Percentiles rank a stretch among this genome's conserved stretches.
Conservation (phyloP, 2,797 vertebrate species). For the Cossypha polioptera region DNA sequence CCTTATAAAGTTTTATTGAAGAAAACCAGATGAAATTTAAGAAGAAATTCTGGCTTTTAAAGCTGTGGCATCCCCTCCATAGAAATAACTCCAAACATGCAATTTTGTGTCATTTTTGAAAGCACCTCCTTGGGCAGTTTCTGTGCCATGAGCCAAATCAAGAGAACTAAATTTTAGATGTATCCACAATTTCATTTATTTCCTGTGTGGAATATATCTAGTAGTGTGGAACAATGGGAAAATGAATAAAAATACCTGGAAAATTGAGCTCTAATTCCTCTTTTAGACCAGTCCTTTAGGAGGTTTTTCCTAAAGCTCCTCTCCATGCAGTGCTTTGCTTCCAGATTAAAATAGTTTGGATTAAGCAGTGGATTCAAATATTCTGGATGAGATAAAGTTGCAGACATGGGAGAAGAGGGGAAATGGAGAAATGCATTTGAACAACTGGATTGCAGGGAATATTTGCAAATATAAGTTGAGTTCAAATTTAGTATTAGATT, state of each 20-base stretch:
- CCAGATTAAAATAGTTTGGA: not conserved
- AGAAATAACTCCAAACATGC: accelerated
- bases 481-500: not conserved
- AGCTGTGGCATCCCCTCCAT: accelerated
- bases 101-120: not conserved
- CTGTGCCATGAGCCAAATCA: not conserved
- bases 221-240: not conserved
- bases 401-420: not conserved
- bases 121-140: not conserved
- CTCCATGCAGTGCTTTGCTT: not conserved
- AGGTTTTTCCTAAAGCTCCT: not conserved
- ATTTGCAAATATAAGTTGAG: not conserved
- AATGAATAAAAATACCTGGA: not conserved
- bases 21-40: not conserved
- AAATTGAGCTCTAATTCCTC: not conserved
- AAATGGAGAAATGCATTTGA: accelerated
- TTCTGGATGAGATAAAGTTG: not conserved
- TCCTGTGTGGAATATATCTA: not conserved
- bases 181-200: not conserved
- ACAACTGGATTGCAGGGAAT: accelerated
- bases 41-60: not conserved
- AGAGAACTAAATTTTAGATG: not conserved
- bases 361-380: not conserved
- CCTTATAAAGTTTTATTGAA: not conserved
- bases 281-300: not conserved